Conservation (phyloP, 2,888 invertebrate species). For the Noctua pronuba region DNA sequence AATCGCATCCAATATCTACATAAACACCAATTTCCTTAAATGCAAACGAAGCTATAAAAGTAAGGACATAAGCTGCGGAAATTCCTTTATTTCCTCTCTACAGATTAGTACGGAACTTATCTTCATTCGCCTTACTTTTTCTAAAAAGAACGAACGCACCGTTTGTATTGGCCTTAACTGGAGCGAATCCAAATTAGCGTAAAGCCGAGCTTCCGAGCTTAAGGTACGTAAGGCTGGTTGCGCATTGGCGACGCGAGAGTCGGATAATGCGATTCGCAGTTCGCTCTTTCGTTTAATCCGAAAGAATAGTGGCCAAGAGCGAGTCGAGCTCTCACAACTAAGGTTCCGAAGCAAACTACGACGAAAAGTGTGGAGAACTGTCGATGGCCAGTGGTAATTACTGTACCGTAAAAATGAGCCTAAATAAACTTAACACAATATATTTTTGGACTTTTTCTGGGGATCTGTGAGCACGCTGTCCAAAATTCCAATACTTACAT, state of each 20-base stretch:
- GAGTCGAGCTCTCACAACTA: background rate
- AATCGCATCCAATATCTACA: constrained; percentile 4
- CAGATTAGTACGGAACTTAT: constrained; percentile 48
- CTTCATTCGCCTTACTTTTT: constrained; percentile 39
- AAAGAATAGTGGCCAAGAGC: background rate
- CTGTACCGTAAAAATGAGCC: background rate
- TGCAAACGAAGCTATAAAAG: constrained; percentile 33
- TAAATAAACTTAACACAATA: background rate
- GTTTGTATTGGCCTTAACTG: constrained; percentile 64
- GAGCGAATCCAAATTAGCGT: constrained; percentile 66
- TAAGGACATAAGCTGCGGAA: constrained; percentile 30
- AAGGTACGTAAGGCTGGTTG: constrained; percentile 54
- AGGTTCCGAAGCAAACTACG: background rate
- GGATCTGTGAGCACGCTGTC: background rate
- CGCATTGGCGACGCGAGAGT: constrained; percentile 2
- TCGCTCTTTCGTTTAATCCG: background rate
- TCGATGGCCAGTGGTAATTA: background rate
- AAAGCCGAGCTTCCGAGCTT: constrained; percentile 59
- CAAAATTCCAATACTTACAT: background rate
- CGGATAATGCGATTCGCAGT: background rate
- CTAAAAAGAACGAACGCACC: constrained; percentile 30
- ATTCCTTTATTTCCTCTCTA: constrained; percentile 43
- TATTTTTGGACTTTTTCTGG: background rate
- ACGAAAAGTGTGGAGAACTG: background rate
- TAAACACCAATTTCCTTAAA: constrained; percentile 27